Base-by-base conservation (phyloP, 2,888 invertebrate genomes). In the Tetheella fluctuosa region DNA sequence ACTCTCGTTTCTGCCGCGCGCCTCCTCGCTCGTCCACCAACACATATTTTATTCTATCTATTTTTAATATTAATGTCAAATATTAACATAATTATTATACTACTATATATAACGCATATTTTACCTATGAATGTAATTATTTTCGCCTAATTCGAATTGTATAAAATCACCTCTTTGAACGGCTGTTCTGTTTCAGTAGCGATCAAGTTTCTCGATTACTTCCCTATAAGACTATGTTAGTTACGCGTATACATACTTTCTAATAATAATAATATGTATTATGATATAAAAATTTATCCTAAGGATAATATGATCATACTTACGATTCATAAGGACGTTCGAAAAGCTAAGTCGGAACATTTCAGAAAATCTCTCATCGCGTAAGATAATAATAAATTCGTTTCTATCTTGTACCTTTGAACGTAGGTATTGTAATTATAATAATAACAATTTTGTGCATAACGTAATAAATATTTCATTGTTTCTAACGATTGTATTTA, bases 21-120 rank as follows among this genome's bases (percentile, higher is more conserved):
- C 88, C 86, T 83, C 85, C 84, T 85, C 90, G 89, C 91, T 89
- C 90, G 88, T 88, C 89, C 88, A 90, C 90, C 85, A 83, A 86
- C 89, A 91, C 90, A 92, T 91, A 90, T 91, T 92, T 91, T 90
- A 91, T 90, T 93, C 91, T 90, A 88, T 90, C 89, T 88, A 92
- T 91, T 92, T 91, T 92, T 91, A 93, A 92, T 91, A 92, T 89
- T 91, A 91, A 91, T 90, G 91, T 92, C 91, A 91, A 90, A 92
- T 91, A 91, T 91, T 91, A 91, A 90, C 88, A 88, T 92, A 90
- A 91, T 91, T 90, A 91, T 88, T 85, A 88, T 90, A 91, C 86
- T 90, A 91, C 86, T 90, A 88, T 88, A 88, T 87, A 90, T 85
- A 85, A 88, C 74, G 88, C 91, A 89, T 93, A 91, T 90, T 92